Percentiles rank a stretch among this genome's conserved stretches.
Evolutionary conservation across 2,888 invertebrate genomes (phyloP).

Genomic region (Erebia epiphron): DNA sequence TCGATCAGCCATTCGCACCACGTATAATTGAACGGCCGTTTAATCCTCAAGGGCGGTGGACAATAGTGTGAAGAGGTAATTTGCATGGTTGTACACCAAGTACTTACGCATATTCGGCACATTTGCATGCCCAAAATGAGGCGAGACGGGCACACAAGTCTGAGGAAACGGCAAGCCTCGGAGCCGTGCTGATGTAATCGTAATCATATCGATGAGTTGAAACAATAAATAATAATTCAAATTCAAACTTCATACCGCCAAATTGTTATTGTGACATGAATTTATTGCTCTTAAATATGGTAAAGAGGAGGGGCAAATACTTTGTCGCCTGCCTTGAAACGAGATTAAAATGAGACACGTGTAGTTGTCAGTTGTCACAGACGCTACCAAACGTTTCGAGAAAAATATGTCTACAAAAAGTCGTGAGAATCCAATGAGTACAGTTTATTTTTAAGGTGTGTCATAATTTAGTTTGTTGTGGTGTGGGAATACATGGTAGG

Average conservation of each 20-base stretch:
- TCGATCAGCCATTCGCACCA: constrained; percentile 67
- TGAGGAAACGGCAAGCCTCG: constrained; percentile 57
- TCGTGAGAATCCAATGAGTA: constrained; percentile 54
- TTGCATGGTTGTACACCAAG: constrained; percentile 67
- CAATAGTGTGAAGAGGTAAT: constrained; percentile 75
- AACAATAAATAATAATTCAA: constrained; percentile 62
- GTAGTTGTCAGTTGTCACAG: constrained; percentile 60
- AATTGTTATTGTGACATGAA: constrained; percentile 63
- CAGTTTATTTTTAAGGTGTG: constrained; percentile 48
- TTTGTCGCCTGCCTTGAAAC: constrained; percentile 52
- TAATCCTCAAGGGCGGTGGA: constrained; percentile 74
- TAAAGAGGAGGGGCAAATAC: constrained; percentile 36
- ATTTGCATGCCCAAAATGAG: constrained; percentile 75
- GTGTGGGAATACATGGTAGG: constrained; percentile 33
- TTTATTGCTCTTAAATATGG: constrained; percentile 57
- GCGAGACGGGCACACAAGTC: constrained; percentile 45
- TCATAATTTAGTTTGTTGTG: constrained; percentile 38
- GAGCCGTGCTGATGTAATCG: constrained; percentile 74
- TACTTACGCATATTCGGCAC: constrained; percentile 61
- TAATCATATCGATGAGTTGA: constrained; percentile 61
- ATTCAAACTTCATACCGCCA: constrained; percentile 66
- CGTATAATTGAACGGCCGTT: constrained; percentile 60
- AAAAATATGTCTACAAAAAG: constrained; percentile 50
- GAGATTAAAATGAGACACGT: constrained; percentile 62
- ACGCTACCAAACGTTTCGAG: constrained; percentile 40